phyloP scores from a whole-genome alignment of 2,797 vertebrate species.

The Sphenodon punctatus region DNA sequence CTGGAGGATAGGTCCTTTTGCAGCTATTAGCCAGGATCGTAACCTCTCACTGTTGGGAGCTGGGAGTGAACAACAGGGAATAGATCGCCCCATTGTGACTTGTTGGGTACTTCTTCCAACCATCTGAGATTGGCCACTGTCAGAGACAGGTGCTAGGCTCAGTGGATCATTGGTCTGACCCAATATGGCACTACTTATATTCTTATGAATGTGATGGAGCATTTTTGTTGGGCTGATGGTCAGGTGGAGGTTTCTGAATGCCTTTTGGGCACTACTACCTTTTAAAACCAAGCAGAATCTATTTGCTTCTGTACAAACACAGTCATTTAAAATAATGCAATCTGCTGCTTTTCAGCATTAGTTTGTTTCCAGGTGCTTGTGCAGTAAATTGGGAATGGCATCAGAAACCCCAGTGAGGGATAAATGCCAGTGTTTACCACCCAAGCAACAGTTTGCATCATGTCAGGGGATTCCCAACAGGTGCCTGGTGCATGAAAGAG shows the following conservation, averaged over 20 bases:
- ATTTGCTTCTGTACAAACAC: neutral
- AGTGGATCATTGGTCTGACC: no score
- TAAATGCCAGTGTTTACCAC: neutral
- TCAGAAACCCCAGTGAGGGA: fast-evolving
- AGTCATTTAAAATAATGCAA: neutral
- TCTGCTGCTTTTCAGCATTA: fast-evolving
- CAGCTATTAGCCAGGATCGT: no score
- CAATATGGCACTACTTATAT: no score
- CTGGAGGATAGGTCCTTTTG: no score
- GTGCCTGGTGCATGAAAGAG: neutral
- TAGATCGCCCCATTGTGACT: no score
- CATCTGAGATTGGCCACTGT: no score
- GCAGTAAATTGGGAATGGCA: neutral
- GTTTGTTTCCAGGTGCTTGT: fast-evolving
- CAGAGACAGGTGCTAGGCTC: no score
- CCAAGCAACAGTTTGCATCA: neutral
- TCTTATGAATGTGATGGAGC: neutral
- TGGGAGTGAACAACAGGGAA: no score
- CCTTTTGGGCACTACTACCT: neutral
- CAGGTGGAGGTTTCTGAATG: neutral
- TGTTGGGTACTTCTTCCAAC: no score
- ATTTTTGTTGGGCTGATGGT: neutral
- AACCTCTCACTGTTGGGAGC: no score
- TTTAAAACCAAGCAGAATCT: neutral
- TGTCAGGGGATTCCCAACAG: neutral